phyloP scores from a whole-genome alignment of 2,888 invertebrate species.

The Troglohyphantes excavatus region DNA sequence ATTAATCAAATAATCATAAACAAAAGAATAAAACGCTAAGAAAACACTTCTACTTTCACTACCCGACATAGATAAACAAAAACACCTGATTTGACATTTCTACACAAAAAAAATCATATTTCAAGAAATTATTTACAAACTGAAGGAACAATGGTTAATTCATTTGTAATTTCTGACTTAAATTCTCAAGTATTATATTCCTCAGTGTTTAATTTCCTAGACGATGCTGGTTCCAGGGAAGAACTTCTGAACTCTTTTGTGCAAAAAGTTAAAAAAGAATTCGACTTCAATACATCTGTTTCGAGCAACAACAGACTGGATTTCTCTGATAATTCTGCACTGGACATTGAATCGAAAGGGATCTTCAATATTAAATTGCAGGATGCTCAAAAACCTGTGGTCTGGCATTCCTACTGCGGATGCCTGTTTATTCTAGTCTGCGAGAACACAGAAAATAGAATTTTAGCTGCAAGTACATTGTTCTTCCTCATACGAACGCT shows the following conservation, averaged over 20 bases:
- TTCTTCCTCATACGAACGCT: slow-evolving; percentile 51
- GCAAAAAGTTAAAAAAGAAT: slow-evolving; percentile 59
- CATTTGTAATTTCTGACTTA: slow-evolving; percentile 60
- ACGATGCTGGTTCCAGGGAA: slow-evolving; percentile 1
- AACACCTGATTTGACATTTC: too few relatives aligned
- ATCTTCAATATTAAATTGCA: slow-evolving; percentile 60
- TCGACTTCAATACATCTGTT: slow-evolving; percentile 63
- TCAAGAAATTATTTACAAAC: neutral
- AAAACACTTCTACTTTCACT: neutral
- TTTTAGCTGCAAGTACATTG: slow-evolving; percentile 66
- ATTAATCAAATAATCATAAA: too few relatives aligned
- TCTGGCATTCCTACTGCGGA: slow-evolving; percentile 71
- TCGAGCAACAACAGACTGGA: slow-evolving; percentile 13
- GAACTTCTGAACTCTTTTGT: slow-evolving; percentile 28
- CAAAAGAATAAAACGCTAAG: too few relatives aligned
- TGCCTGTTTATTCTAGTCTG: slow-evolving; percentile 71
- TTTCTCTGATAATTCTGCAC: slow-evolving; percentile 10
- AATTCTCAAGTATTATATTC: slow-evolving; percentile 68
- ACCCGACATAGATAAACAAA: too few relatives aligned
- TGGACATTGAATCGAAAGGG: slow-evolving; percentile 61
- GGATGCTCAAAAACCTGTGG: slow-evolving; percentile 39
- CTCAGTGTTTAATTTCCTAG: slow-evolving; percentile 61
- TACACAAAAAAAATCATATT: neutral
- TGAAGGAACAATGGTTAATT: slow-evolving; percentile 33
- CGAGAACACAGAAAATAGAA: slow-evolving; percentile 57